phyloP scores from a whole-genome alignment of 2,797 vertebrate genomes.

The Melanogrammus aeglefinus region DNA sequence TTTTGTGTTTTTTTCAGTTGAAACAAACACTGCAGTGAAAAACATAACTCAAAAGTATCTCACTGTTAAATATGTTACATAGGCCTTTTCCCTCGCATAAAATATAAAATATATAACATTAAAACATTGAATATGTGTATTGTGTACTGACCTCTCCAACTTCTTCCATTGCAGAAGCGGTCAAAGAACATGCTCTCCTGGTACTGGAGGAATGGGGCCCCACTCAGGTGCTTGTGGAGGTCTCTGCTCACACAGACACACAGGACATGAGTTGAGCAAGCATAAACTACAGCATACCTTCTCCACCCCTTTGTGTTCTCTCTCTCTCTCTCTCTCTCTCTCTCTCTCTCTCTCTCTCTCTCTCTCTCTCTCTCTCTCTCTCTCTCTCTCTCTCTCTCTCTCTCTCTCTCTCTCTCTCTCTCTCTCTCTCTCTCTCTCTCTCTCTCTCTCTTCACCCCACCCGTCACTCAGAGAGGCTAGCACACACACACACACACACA shows the following conservation, averaged over 20 bases:
- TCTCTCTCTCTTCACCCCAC: not conserved
- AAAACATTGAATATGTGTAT: not conserved
- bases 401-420: too few species aligned
- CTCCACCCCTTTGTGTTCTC: not conserved
- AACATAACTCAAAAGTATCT: not conserved
- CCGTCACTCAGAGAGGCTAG: not conserved
- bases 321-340: not conserved
- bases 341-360: not conserved
- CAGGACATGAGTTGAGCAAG: not conserved
- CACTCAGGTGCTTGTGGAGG: conserved; percentile 65
- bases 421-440: not conserved
- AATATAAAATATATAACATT: not conserved
- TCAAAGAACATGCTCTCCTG: conserved; percentile 80
- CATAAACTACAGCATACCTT: not conserved
- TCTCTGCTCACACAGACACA: conserved; percentile 45
- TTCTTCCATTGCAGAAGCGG: conserved; percentile 82
- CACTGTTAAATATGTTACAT: not conserved
- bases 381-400: too few species aligned
- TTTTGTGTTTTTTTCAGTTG: not conserved
- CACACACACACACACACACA: not conserved
- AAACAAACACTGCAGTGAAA: not conserved
- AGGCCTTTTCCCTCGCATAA: not conserved
- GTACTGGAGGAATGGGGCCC: conserved; percentile 69
- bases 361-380: not conserved
- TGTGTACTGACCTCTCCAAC: conserved; percentile 73